Base-by-base conservation (phyloP, 2,797 vertebrate genomes). In the Gallirallus australis region DNA sequence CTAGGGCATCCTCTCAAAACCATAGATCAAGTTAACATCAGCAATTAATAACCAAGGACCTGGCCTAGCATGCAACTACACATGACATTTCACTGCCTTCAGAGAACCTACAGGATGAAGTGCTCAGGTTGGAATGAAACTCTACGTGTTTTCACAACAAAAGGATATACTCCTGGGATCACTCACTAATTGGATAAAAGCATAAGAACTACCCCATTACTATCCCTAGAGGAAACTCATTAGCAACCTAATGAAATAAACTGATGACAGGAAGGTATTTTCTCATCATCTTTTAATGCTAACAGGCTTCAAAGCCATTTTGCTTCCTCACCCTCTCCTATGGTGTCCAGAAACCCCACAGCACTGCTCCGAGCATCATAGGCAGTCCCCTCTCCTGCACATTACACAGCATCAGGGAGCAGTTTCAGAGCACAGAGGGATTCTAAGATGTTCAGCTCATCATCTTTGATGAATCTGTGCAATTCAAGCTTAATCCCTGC, bases 221-320 rank as follows among this genome's bases (percentile, higher is more conserved):
- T 61, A 90, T 92, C 96, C 90, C 94, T 47, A 75, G 94, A 80
- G 96, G 53, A 96, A 96, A 93, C 91, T 97, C 92, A 87, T 96
- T 95, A 96, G 91, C 90, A 95, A 52, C 68, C 65, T 96, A 95
- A 96, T 89, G 86, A 97, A 96, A 97, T 93, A 96, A 96, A 96
- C 78, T 92, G 86, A 93, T 95, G 95, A 90, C 89, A 92, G 81
- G 68, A 94, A 94, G 81, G 95, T 94, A 93, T 95, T 96, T 91
- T 95, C 91, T 96, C 95, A 92, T 96, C 88, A 96, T 92, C 86
- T 93, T 96, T 94, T 95, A 94, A 95, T 89, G 90, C 75, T 92
- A 94, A 81, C 54, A 9, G 75, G 68, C 78, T 96, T 96, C 93
- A 96, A 95, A 96, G 93, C 33, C 69, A 61, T 96, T 95, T 95